Percentiles rank a stretch among this genome's conserved stretches.
Conservation (phyloP, 2,888 invertebrate species). For the Limenitis camilla region DNA sequence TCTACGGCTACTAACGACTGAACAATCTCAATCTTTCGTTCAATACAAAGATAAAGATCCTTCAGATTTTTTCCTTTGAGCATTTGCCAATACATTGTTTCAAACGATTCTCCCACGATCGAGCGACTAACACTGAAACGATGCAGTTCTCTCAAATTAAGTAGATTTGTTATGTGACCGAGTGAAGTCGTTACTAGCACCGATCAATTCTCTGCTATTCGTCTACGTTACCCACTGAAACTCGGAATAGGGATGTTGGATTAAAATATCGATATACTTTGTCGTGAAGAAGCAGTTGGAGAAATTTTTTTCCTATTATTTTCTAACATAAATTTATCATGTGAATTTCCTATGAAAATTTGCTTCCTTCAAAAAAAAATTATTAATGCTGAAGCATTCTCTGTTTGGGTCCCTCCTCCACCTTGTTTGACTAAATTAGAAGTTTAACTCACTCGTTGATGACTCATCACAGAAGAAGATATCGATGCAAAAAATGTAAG, state of each 20-base stretch:
- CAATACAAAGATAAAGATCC: background rate
- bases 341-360: too few species aligned
- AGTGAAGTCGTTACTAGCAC: conserved; percentile 21
- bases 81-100: background rate
- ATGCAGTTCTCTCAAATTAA: conserved; percentile 15
- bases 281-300: background rate
- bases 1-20: too few species aligned
- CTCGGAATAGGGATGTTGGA: background rate
- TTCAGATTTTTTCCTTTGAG: background rate
- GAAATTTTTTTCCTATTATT: too few species aligned
- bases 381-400: too few species aligned
- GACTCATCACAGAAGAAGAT: too few species aligned
- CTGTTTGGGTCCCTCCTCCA: too few species aligned
- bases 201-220: conserved; percentile 45
- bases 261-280: background rate
- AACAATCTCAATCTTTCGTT: too few species aligned
- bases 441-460: too few species aligned
- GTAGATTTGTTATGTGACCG: conserved; percentile 52
- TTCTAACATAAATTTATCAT: too few species aligned
- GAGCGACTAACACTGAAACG: background rate
- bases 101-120: background rate
- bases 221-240: conserved; percentile 16
- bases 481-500: too few species aligned
- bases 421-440: too few species aligned
- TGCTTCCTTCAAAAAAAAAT: too few species aligned